Evolutionary conservation across 2,888 invertebrate species (phyloP), one percentile per base, ranked within the genome.

Genomic region (Drosophila meridionalis): DNA sequence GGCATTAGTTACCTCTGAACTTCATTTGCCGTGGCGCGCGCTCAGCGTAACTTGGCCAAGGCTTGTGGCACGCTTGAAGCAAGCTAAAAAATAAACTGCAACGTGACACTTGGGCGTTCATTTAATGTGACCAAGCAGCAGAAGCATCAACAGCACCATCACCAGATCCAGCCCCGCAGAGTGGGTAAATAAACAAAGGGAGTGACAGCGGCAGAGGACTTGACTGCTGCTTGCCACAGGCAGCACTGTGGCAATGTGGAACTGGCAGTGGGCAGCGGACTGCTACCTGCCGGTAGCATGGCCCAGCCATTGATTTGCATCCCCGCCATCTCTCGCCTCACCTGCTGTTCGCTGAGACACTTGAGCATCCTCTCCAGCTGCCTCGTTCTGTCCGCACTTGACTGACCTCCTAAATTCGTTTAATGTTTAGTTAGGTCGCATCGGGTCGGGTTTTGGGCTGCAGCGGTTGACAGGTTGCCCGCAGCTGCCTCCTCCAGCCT

Each of bases 341-440:
- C 20, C 36, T 53, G 30, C 34, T 34, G 38, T 55, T 32, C 34
- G 42, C 62, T 60, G 59, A 47, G 68, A 61, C 67, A 65, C 64
- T 70, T 74, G 64, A 59, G 58, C 63, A 34, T 68, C 42, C 43
- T 30, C 28, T 26, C 14, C 34, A 14, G 38, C 28, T 12, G 30
- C 50, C 47, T 65, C 42, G 28, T 9, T 20, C n/a, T 34, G 20
- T 52, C 70, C 69, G 48, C 78, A 45, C 74, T 78, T 64, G 71
- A 83, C 76, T 88, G 82, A 79, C 80, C 82, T 81, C 75, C 73
- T 74, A 81, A 86, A 82, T 85, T 82, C 80, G 71, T 75, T 80
- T 71, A 86, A 86, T 88, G 76, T 86, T 82, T 82, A 83, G 86
- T 78, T 80, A 82, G 88, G 83, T 83, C 76, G 78, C 53, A 62